Evolutionary conservation across 2,113 vertebrate species (phyloP), one percentile per base, ranked within the genome.

Genomic region (Malaclemys terrapin): DNA sequence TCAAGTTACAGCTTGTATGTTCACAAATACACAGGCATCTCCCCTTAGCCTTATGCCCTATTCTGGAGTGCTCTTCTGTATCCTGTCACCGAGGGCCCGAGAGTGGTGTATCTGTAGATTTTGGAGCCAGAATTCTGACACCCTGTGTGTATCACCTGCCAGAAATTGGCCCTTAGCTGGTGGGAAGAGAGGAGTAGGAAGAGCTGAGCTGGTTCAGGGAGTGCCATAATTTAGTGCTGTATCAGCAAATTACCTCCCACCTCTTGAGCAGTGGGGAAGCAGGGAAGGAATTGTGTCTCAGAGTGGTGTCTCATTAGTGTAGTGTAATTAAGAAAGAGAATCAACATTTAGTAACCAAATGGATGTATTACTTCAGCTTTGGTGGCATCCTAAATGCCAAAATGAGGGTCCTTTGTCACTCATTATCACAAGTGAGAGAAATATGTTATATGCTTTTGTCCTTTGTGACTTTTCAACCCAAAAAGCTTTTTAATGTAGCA

Each of bases 341-440:
- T 65, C 35, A 50, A 25, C 72, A 62, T 84, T 93, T 88, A 62
- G 50, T 47, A 13, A 87, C 3, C 10, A 7, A 57, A 3, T 31
- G 35, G 47, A 8, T 96, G 59, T 75, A 69, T 47, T 56, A 45
- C 45, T 16, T 50, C 25, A 82, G 4, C 11, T 83, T 20, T 52
- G 31, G 1, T 84, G 5, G 0, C 56, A 8, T 62, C 22, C 38
- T 17, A 7, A 2, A 8, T 90, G 20, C 50, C 12, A 11, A 2
- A 20, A 81, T 72, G 35, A 25, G 8, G 84, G 69, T 29, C n/a
- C 22, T 35, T 50, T 57, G 49, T 10, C 31, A 22, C 1, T 92
- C 38, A n/a, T 1, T 42, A 5, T 81, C 81, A 45, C 45, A 52
- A 45, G 17, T 72, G 35, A 69, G n/a, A 75, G 85, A 25, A 72